A percentile compares a stretch with the other conserved stretches of the same genome.
Conservation (phyloP, 2,797 vertebrate genomes). For the Chloroceryle amazona region DNA sequence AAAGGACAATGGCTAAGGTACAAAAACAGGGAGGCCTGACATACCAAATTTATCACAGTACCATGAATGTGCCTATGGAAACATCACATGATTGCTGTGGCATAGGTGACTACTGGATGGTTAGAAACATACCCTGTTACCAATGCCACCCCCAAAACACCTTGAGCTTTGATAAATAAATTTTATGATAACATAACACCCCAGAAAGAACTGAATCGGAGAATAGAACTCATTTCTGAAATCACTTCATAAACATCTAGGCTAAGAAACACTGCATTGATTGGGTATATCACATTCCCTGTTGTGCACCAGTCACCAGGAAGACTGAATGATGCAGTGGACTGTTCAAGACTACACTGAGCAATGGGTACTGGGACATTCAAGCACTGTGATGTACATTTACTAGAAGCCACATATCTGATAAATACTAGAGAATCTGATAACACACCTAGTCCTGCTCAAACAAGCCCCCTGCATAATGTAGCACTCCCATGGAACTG, state of each 20-base stretch:
- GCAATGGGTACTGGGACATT: neutral
- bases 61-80: neutral
- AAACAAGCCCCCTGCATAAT: fast-evolving
- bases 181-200: neutral
- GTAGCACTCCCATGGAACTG: neutral
- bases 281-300: neutral
- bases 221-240: neutral
- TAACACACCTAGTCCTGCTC: neutral
- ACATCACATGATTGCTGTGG: neutral
- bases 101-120: neutral
- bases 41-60: neutral
- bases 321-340: neutral
- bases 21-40: neutral
- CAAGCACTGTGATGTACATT: neutral
- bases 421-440: neutral
- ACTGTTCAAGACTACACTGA: neutral
- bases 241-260: neutral
- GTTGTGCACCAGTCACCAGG: neutral
- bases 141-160: neutral
- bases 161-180: neutral
- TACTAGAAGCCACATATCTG: neutral
- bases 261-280: neutral
- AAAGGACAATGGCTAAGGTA: neutral
- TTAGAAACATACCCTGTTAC: neutral
- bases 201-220: neutral